Evolutionary conservation across 1,140 invertebrate species (phyloP).

Genomic region (Rhyacophila brunnea): DNA sequence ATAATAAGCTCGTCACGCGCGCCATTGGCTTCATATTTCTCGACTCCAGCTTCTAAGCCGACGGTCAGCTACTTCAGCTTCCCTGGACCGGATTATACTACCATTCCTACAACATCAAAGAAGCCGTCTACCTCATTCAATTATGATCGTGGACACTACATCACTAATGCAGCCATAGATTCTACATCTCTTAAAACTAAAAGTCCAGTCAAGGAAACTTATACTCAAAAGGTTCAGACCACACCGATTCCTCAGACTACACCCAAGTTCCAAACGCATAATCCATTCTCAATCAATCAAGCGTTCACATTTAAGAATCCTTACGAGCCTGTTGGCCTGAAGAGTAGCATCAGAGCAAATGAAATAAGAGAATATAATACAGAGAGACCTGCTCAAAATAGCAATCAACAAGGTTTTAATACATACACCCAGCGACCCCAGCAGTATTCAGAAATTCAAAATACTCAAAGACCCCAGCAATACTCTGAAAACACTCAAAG

Average conservation of each 20-base stretch:
- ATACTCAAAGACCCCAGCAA: conserved; percentile 11
- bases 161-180: conserved; percentile 32
- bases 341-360: conserved; percentile 17
- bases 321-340: conserved; percentile 38
- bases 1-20: conserved; percentile 8
- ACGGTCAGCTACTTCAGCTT: conserved; percentile 33
- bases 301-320: conserved; percentile 50
- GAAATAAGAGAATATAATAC: conserved; percentile 28
- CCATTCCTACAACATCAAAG: conserved; percentile 16
- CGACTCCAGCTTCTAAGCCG: conserved; percentile 25
- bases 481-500: not conserved
- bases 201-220: conserved; percentile 3
- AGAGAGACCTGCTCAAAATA: conserved; percentile 27
- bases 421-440: conserved; percentile 14
- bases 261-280: conserved; percentile 47
- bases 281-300: conserved; percentile 52
- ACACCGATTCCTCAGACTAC: conserved; percentile 39
- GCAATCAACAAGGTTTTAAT: conserved; percentile 25
- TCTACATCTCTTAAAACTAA: conserved; percentile 5
- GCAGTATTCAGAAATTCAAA: conserved; percentile 12
- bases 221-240: conserved; percentile 13
- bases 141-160: conserved; percentile 32
- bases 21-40: conserved; percentile 20
- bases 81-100: conserved; percentile 27
- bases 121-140: conserved; percentile 8